Conservation (phyloP, 2,113 vertebrate genomes). For the Oncorhynchus clarkii region DNA sequence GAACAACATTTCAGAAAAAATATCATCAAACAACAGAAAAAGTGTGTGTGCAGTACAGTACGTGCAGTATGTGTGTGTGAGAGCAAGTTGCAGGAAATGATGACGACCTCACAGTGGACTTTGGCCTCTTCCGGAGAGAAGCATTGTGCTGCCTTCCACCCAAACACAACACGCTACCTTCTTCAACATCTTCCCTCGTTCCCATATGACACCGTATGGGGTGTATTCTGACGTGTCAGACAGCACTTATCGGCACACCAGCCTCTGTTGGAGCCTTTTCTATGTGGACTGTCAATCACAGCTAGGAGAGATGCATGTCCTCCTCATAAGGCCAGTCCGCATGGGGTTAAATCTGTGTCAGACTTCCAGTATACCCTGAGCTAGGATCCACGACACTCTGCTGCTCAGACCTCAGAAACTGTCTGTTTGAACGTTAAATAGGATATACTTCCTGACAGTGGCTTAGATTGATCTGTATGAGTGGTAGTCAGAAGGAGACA, state of each 20-base stretch:
- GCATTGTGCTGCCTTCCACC: conserved; percentile 27
- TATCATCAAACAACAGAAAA: background rate
- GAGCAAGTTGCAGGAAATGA: background rate
- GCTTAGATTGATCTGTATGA: too few relatives aligned
- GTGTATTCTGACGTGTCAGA: conserved; percentile 45
- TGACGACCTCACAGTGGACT: conserved; percentile 30
- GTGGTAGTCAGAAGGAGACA: too few relatives aligned
- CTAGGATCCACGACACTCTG: too few relatives aligned
- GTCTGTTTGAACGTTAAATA: too few relatives aligned
- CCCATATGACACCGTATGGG: conserved; percentile 41
- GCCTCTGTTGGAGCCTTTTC: conserved; percentile 21
- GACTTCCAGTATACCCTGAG: too few relatives aligned
- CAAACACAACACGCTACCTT: conserved; percentile 35
- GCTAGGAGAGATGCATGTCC: too few relatives aligned
- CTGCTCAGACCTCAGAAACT: too few relatives aligned
- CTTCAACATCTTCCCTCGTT: conserved; percentile 43
- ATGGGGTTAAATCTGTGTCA: too few relatives aligned
- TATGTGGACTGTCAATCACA: too few relatives aligned
- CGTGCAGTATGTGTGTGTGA: background rate
- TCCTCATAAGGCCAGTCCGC: too few relatives aligned
- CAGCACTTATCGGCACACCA: conserved; percentile 15
- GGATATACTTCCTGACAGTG: too few relatives aligned
- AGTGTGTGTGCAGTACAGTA: too few relatives aligned
- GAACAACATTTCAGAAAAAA: background rate
- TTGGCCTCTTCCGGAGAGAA: conserved; percentile 24